Conservation (phyloP, 2,797 vertebrate genomes). For the Kryptopterus vitreolus region DNA sequence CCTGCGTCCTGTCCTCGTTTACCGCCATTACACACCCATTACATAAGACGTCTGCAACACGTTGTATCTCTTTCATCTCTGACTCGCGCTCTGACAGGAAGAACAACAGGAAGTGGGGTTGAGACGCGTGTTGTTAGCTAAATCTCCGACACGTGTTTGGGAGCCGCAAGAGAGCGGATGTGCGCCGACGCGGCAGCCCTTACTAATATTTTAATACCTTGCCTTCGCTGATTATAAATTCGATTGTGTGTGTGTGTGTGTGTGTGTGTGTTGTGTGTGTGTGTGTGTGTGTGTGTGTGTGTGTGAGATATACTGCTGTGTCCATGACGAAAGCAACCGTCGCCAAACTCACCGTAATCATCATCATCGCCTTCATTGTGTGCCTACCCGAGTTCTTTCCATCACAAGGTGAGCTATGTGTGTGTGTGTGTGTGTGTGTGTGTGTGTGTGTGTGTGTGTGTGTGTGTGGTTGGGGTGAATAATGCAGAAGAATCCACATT, state of each 20-base stretch:
- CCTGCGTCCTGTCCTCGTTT: neutral
- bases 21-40: neutral
- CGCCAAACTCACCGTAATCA: constrained; percentile 76
- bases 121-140: constrained; percentile 12
- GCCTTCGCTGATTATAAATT: neutral
- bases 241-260: neutral
- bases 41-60: neutral
- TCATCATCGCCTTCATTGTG: constrained; percentile 79
- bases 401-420: constrained; percentile 22
- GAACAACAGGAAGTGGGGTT: constrained; percentile 67
- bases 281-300: neutral
- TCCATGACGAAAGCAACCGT: constrained; percentile 73
- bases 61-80: constrained; percentile 47
- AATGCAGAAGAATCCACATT: neutral
- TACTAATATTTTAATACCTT: neutral
- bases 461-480: constrained; percentile 5
- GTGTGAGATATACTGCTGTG: constrained; percentile 44
- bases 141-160: constrained; percentile 12
- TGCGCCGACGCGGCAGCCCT: neutral
- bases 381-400: constrained; percentile 88
- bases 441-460: neutral
- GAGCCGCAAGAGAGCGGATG: neutral
- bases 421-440: constrained; percentile 27
- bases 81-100: constrained; percentile 68
- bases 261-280: neutral